Conservation (phyloP, 1,140 invertebrate genomes). For the Drosophila lini region DNA sequence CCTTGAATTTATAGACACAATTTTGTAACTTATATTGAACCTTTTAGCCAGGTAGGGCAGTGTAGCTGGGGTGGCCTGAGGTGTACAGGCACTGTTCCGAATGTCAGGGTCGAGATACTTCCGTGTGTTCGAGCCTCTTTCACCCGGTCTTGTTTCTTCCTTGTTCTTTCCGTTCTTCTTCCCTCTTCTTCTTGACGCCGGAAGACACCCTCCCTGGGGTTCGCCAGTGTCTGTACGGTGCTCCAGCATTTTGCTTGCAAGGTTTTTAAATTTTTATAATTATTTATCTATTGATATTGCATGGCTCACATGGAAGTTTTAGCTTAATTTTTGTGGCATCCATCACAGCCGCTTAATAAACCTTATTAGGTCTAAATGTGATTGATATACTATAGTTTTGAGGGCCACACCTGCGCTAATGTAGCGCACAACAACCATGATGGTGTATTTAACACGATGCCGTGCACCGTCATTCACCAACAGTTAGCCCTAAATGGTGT, state of each 20-base stretch:
- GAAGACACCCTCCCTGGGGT: constrained; percentile 4
- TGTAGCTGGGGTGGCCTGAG: constrained; percentile 19
- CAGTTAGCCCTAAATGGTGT: constrained; percentile 29
- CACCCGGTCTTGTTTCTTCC: background rate
- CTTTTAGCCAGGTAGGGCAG: background rate
- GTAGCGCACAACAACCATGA: constrained; percentile 1
- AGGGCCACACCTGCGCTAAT: constrained; percentile 7
- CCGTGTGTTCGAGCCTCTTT: constrained; percentile 4
- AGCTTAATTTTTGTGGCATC: background rate
- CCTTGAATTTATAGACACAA: background rate
- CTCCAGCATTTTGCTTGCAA: background rate
- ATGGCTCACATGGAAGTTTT: background rate
- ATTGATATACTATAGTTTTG: constrained; percentile 19
- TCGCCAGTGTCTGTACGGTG: constrained; percentile 1
- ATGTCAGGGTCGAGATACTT: constrained; percentile 11
- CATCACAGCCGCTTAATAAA: constrained; percentile 4
- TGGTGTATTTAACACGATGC: constrained; percentile 39
- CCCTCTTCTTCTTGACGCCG: background rate
- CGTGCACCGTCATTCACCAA: constrained; percentile 20
- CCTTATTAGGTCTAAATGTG: constrained; percentile 23
- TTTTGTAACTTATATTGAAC: constrained; percentile 5
- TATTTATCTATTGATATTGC: too few species aligned
- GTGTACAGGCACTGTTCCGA: background rate
- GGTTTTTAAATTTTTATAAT: background rate
- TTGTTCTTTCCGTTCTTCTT: constrained; percentile 8